Base-by-base conservation (phyloP, 2,113 vertebrate genomes). In the Bombycilla garrulus region DNA sequence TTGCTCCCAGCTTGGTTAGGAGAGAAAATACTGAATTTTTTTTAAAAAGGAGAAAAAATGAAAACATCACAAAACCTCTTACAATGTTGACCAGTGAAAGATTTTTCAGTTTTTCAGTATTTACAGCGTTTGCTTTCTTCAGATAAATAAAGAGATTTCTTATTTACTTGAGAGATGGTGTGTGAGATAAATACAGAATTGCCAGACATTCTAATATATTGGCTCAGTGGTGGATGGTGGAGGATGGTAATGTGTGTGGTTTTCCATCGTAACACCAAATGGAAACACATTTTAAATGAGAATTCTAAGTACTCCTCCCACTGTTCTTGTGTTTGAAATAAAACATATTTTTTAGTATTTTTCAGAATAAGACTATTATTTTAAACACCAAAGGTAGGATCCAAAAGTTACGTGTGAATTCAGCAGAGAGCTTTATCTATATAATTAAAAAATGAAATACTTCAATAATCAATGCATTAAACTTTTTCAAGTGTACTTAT, bases 1-100 rank as follows among this genome's bases (percentile, higher is more conserved):
- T 35, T 74, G 28, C 15, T 91, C 6, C 18, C 18, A 62, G 6
- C 54, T 90, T 57, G 53, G 12, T 56, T 61, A 57, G n/a, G 33
- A 71, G 51, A 15, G 15, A 60, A 87, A 58, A 38, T 21, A 60
- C 5, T 15, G 24, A 57, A 45, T 26, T 8, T 26, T 11, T 58
- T 36, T 2, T 1, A 15, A 47, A 24, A 35, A 36, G 6, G 14
- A 19, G 5, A 20, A 31, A 69, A 40, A 31, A 1, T 0, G 0
- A 38, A 22, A 78, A 25, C 10, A 61, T 10, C 10, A 48, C 11
- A 48, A 70, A 92, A 56, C 8, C 13, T 62, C 12, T 65, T 81
- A 8, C 4, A 42, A 11, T 70, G 17, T n/a, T 42, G 10, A 73
- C 12, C 18, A 40, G 7, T 77, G 45, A 81, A 69, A 51, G 14